phyloP scores from a whole-genome alignment of 2,888 invertebrate genomes.

The Perizoma flavofasciatum region DNA sequence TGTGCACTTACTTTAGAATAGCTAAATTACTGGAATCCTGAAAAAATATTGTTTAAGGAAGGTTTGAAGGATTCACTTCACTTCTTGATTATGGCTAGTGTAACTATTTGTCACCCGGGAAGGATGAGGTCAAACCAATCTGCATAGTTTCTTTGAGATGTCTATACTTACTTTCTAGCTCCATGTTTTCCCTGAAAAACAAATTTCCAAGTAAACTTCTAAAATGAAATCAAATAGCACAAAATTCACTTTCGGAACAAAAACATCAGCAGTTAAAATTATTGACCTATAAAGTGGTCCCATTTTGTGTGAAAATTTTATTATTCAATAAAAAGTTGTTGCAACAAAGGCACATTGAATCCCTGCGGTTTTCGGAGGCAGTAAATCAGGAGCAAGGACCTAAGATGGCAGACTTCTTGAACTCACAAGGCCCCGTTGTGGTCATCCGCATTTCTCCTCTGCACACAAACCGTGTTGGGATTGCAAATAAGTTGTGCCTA shows the following conservation, averaged over 20 bases:
- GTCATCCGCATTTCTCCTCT: constrained; percentile 62
- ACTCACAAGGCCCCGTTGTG: constrained; percentile 77
- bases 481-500: constrained; percentile 39
- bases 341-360: constrained; percentile 80
- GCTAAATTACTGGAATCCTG: too few species aligned
- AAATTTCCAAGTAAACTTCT: not conserved
- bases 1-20: too few species aligned
- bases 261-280: constrained; percentile 68
- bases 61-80: too few species aligned
- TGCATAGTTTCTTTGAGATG: too few species aligned
- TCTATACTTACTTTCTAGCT: too few species aligned
- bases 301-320: constrained; percentile 80
- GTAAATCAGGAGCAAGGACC: constrained; percentile 81
- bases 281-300: constrained; percentile 77
- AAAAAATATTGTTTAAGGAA: too few species aligned
- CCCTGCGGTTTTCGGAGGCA: constrained; percentile 77
- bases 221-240: constrained; percentile 20
- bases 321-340: constrained; percentile 79
- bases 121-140: too few species aligned
- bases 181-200: too few species aligned
- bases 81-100: too few species aligned
- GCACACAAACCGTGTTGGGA: constrained; percentile 56
- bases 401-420: constrained; percentile 72
- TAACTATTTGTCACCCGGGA: too few species aligned
- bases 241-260: constrained; percentile 43